Evolutionary conservation across 2,113 vertebrate genomes (phyloP), one percentile per base, ranked within the genome.

Genomic region (Chrysemys picta): DNA sequence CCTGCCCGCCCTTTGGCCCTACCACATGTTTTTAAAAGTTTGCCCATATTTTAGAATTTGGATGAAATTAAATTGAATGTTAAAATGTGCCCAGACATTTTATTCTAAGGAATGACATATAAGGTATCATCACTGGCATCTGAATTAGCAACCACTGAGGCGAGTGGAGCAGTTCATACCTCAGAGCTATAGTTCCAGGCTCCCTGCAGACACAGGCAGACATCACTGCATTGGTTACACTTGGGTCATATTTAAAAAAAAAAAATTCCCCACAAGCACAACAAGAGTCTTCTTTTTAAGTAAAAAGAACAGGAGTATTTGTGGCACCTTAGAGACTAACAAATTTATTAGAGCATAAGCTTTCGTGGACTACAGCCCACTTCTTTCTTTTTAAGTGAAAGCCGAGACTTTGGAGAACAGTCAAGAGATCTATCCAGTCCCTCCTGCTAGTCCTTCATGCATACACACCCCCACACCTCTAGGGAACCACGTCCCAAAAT

Each of bases 31-130:
- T 53, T 87, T 92, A 35, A 11, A 57, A 38, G 24, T 1, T 59
- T 1, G 0, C 2, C 4, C 29, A 1, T 1, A 14, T 27, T 42
- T 54, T 59, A 21, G 4, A 72, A 10, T 3, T 38, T 78, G 3
- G 84, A 80, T 52, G 1, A 17, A 82, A 65, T 69, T 10, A 82
- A 65, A 21, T 35, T 12, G 2, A 49, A 72, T 78, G 9, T 50
- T 62, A 31, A 90, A 0, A 47, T 81, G 22, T 79, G 38, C 5
- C 4, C 85, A 17, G 24, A 29, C 3, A 5, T 82, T 16, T 80
- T 0, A 0, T 87, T 91, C 57, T 85, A 19, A 47, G 38, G 1
- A 45, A 76, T 76, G 72, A 16, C 83, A 16, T 14, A 27, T 3
- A 10, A 54, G 54, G 50, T 29, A 45, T 6, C 42, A 54, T 3